Evolutionary conservation across 1,140 invertebrate species (phyloP).

Genomic region (Onthophagus taurus): DNA sequence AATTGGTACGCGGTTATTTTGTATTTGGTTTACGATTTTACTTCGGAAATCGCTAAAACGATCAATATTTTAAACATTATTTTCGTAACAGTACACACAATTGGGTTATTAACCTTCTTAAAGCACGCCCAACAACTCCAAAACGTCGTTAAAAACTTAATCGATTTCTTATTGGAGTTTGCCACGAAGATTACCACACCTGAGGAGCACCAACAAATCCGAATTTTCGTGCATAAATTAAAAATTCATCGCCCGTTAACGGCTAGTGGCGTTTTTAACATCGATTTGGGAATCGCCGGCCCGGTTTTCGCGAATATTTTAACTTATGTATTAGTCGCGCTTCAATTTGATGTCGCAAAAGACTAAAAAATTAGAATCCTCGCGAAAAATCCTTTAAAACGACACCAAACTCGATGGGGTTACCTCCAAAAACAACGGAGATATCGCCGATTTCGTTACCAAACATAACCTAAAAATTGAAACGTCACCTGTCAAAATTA

Average conservation of each 20-base stretch:
- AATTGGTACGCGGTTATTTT: slow-evolving; percentile 33
- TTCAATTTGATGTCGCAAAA: slow-evolving; percentile 32
- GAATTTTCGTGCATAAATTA: slow-evolving; percentile 32
- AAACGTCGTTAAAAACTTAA: slow-evolving; percentile 27
- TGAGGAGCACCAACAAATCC: slow-evolving; percentile 29
- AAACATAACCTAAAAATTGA: too few species aligned
- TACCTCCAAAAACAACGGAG: too few species aligned
- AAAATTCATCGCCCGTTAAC: slow-evolving; percentile 26
- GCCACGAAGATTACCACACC: slow-evolving; percentile 25
- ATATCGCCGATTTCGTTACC: too few species aligned
- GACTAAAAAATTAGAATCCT: too few species aligned
- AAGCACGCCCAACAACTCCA: slow-evolving; percentile 26
- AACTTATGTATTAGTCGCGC: slow-evolving; percentile 32
- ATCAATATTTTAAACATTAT: slow-evolving; percentile 29
- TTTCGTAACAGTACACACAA: slow-evolving; percentile 23
- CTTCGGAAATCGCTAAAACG: slow-evolving; percentile 18
- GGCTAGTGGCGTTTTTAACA: slow-evolving; percentile 30
- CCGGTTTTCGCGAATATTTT: slow-evolving; percentile 34
- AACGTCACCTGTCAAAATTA: too few species aligned
- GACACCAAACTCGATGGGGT: too few species aligned
- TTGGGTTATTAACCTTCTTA: slow-evolving; percentile 27
- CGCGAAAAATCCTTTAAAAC: too few species aligned
- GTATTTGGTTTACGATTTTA: slow-evolving; percentile 24
- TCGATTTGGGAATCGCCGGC: slow-evolving; percentile 30
- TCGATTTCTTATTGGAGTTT: slow-evolving; percentile 29